These are phyloP conservation scores for Aphidius gifuensis DNA, from an alignment of 1,140 invertebrate species.

Conservation along the genomic window DNA sequence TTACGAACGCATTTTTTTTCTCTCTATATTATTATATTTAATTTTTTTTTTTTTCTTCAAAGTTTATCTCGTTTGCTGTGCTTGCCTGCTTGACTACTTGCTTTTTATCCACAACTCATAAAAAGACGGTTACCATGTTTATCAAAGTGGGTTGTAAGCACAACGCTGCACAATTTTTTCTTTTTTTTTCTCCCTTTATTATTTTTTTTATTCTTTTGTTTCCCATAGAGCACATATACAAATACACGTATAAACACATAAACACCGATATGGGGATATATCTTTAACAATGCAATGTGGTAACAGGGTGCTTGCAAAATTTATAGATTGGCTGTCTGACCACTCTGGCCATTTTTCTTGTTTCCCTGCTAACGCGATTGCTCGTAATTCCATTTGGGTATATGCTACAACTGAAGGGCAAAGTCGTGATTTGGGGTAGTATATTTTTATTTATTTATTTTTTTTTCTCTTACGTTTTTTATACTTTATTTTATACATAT, in stretches of 20 bases:
- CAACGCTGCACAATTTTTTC: too few species aligned
- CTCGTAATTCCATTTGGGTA: slow-evolving; percentile 17
- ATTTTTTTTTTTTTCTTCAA: background rate
- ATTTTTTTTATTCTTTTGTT: background rate
- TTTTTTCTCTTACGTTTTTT: too few species aligned
- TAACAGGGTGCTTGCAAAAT: too few species aligned
- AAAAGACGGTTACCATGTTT: too few species aligned
- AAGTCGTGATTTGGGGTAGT: slow-evolving; percentile 10
- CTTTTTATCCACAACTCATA: background rate
- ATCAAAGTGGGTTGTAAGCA: too few species aligned
- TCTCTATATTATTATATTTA: background rate
- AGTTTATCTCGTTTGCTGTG: background rate
- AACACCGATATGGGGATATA: too few species aligned
- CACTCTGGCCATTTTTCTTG: slow-evolving; percentile 2
- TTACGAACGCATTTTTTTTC: background rate
- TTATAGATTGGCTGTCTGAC: background rate
- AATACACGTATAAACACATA: too few species aligned
- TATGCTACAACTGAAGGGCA: background rate
- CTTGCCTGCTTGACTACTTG: too few species aligned
- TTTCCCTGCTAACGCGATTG: slow-evolving; percentile 16
- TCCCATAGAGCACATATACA: too few species aligned
- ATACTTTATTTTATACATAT: too few species aligned
- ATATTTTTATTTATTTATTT: background rate
- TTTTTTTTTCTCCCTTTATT: background rate
- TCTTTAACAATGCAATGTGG: too few species aligned